Percentiles rank a stretch among this genome's conserved stretches.
phyloP scores from a whole-genome alignment of 64 coral and sea anemone genomes.

The Catalaphyllia jardinei region DNA sequence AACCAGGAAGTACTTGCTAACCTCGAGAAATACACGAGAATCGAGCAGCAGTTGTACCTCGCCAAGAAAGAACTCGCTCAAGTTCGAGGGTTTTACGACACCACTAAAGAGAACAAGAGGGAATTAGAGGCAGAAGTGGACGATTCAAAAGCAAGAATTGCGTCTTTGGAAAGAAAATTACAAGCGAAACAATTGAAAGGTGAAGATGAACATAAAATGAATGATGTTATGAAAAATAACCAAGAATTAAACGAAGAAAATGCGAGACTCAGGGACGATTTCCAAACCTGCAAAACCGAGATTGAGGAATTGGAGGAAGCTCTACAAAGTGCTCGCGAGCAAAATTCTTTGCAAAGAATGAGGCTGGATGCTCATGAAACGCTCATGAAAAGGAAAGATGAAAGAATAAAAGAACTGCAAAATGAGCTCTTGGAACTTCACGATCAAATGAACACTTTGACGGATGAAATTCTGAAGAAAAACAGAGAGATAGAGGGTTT shows the following conservation, averaged over 20 bases:
- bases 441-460: slow-evolving; percentile 79
- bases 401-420: slow-evolving; percentile 82
- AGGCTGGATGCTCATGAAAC: slow-evolving; percentile 57
- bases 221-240: slow-evolving; percentile 5
- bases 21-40: slow-evolving; percentile 79
- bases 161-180: slow-evolving; percentile 51
- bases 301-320: slow-evolving; percentile 57
- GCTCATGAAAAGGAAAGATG: slow-evolving; percentile 72
- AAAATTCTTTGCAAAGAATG: slow-evolving; percentile 67
- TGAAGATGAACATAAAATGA: slow-evolving; percentile 23
- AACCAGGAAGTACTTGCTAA: slow-evolving; percentile 66
- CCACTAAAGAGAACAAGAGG: slow-evolving; percentile 61
- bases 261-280: slow-evolving; percentile 8
- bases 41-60: slow-evolving; percentile 78
- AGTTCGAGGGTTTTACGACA: slow-evolving; percentile 71
- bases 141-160: slow-evolving; percentile 33
- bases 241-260: slow-evolving; percentile 29
- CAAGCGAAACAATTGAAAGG: slow-evolving; percentile 16
- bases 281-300: slow-evolving; percentile 31
- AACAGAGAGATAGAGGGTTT: slow-evolving; percentile 69
- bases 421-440: slow-evolving; percentile 76
- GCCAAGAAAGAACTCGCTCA: slow-evolving; percentile 77
- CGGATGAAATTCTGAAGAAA: slow-evolving; percentile 80
- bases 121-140: slow-evolving; percentile 57
- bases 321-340: slow-evolving; percentile 50